Base-by-base conservation (phyloP, 2,888 invertebrate genomes). In the Pollenia amentaria region DNA sequence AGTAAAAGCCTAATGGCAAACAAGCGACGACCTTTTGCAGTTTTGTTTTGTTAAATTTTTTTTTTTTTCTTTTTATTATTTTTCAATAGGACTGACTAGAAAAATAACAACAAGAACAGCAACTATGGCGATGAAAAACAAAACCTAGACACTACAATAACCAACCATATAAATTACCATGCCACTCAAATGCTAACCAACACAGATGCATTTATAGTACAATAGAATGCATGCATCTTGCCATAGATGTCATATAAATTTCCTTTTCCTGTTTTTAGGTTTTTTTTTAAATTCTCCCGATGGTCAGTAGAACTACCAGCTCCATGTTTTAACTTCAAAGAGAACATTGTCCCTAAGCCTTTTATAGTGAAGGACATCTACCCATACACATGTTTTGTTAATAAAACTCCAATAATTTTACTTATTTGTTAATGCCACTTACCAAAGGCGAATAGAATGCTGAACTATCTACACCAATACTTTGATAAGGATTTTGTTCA, bases 381-480 rank as follows among this genome's bases (percentile, higher is more conserved):
- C 65, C 6, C 51, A 65, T 55, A 77, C 16, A 44, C 44, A 46
- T 14, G 11, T 62, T 64, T 9, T 48, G 46, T n/a, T 57, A 40
- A 62, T 40, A 62, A 62, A 62, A 62, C 40, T 38, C n/a, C 14
- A 14, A 10, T 11, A 40, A 64, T 42, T 72, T 64, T 11, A 44
- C 29, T 65, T 72, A 9, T 18, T 38, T n/a, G 2, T 46, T 29
- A 29, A 29, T 29, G 4, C 78, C 91, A 96, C 98, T 96, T 95
- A 98, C 98, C 96, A 98, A 93, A 89, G 98, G 98, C 88, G 98
- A 97, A 94, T 98, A 98, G 94, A 98, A 98, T 80, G 98, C 98
- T 70, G 98, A 98, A 92, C 98, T 98, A 93, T 98, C 98, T 91
- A 97, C 97, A 85, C 97, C 97, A 94, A 98, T 98, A 94, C 97